Percentiles rank a stretch among this genome's conserved stretches.
Evolutionary conservation across 2,113 vertebrate genomes (phyloP).

Genomic region (Tympanuchus pallidicinctus): DNA sequence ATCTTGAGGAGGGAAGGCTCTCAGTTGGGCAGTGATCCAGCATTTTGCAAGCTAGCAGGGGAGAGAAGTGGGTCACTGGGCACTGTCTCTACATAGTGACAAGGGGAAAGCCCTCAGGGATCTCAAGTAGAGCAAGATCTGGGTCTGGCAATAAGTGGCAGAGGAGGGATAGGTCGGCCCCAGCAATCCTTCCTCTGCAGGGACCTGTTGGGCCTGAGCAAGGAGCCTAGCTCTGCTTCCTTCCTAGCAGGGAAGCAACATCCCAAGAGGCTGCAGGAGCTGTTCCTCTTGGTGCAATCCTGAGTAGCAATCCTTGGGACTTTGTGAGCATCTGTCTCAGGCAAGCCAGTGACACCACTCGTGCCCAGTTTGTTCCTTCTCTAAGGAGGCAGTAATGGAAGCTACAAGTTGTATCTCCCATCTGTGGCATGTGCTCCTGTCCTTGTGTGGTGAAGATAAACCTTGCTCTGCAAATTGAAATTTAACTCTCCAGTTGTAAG

Average conservation of each 20-base stretch:
- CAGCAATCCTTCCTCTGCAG: not conserved
- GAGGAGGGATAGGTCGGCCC: not conserved
- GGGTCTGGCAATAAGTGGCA: not conserved
- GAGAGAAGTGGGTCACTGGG: not conserved
- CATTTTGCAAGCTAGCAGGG: not conserved
- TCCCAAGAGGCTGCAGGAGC: not conserved
- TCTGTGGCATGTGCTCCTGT: not conserved
- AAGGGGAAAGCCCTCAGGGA: not conserved
- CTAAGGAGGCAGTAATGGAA: not conserved
- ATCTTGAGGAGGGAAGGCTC: not conserved
- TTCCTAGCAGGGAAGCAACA: not conserved
- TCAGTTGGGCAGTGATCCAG: not conserved
- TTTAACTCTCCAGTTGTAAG: slow-evolving; percentile 9
- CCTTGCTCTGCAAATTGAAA: slow-evolving; percentile 12
- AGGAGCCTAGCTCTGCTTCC: not conserved
- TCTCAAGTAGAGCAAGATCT: not conserved
- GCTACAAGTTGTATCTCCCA: not conserved
- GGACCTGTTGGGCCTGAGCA: not conserved
- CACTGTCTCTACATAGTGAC: not conserved
- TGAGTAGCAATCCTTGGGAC: fast-evolving
- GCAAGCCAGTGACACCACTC: too few species aligned
- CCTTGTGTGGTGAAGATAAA: slow-evolving; percentile 9
- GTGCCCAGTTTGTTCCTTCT: not conserved
- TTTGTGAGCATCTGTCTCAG: not conserved
- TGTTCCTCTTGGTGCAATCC: fast-evolving